A percentile compares a stretch with the other conserved stretches of the same genome.
Evolutionary conservation across 92 coral and sea anemone genomes (phyloP).

Genomic region (Paramuricea clavata): DNA sequence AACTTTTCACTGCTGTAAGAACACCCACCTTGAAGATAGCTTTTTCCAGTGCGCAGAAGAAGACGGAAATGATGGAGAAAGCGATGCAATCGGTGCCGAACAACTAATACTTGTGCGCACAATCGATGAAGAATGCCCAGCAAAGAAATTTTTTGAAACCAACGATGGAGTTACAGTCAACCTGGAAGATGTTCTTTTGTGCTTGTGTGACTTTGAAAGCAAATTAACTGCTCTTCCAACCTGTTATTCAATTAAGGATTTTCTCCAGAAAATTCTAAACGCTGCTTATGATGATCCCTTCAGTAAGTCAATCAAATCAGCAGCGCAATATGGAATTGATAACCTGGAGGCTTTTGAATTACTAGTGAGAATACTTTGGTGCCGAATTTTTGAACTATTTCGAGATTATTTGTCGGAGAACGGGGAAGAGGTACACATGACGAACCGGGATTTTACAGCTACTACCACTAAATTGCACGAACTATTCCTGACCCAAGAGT

Average conservation of each 20-base stretch:
- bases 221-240: background rate
- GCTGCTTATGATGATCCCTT: background rate
- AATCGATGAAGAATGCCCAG: background rate
- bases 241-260: background rate
- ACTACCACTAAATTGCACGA: constrained; percentile 14
- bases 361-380: constrained; percentile 1
- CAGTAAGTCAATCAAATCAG: constrained; percentile 2
- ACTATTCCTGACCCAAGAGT: constrained; percentile 7
- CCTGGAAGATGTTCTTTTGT: constrained; percentile 24
- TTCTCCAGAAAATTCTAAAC: constrained; percentile 2
- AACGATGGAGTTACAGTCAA: background rate
- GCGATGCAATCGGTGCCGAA: background rate
- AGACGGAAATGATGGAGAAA: background rate
- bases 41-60: background rate
- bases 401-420: background rate
- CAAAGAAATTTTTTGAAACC: background rate
- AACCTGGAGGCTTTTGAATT: background rate
- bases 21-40: background rate
- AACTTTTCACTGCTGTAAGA: background rate
- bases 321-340: constrained; percentile 13
- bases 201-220: constrained; percentile 1
- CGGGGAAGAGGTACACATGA: background rate
- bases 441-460: background rate
- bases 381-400: background rate
- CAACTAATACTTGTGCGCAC: background rate